Evolutionary conservation across 2,888 invertebrate species (phyloP), one percentile per base, ranked within the genome.

Genomic region (Anthoptus insignis): DNA sequence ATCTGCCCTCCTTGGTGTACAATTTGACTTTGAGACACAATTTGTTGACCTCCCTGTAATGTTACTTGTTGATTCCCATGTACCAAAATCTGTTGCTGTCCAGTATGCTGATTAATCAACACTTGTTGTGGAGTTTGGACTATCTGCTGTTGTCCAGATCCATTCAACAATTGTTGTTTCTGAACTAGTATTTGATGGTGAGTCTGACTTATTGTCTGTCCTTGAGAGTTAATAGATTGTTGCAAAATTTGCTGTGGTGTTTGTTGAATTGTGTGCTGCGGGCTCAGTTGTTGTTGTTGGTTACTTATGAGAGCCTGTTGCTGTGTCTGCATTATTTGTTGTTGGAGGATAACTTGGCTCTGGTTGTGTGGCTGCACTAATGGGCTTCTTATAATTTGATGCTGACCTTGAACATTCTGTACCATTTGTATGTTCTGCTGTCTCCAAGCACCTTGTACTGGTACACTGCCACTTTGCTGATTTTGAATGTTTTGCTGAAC

Each of bases 241-340:
- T 95, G 94, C 24, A 95, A 89, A 29, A 95, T 91, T 73, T 96
- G 95, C 71, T 95, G 94, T 54, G 94, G 94, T 19, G 89, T 76
- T 69, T 95, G 94, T 73, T 95, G 93, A 16, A 93, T 88, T 27
- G 85, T 77, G 65, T 92, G 92, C 69, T 95, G 94, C 4, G 95
- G 95, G 71, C 94, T 94, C 22, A 93, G 79, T 63, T 92, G 91
- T 6, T 86, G 77, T 68, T 89, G 93, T 65, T 89, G 93, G 66
- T 89, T 94, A 77, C 85, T 89, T 66, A 93, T 87, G 69, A 91
- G 75, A 29, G 86, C 86, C 66, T 93, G 93, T 59, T 93, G 93
- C 69, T 91, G 93, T 0, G 93, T 93, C 70, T 94, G 94, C 86
- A 94, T 94, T 66, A 94, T 94, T 72, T 94, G 94, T 64, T 95